Percentiles rank a stretch among this genome's conserved stretches.
Conservation (phyloP, 2,888 invertebrate species). For the Nemurella pictetii region DNA sequence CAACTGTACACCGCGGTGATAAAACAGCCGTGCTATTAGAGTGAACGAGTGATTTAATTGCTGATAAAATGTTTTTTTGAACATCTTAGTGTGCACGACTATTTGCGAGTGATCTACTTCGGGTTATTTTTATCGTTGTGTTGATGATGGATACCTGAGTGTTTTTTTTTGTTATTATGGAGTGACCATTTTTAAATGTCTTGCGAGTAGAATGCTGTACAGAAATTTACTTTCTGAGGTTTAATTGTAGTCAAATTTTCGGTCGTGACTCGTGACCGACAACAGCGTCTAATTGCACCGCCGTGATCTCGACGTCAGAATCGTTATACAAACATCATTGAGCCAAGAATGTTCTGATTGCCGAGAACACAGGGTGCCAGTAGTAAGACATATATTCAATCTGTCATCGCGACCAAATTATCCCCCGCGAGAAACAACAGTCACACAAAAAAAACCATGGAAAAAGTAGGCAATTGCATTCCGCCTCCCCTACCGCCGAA, state of each 20-base stretch:
- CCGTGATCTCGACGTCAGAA: neutral
- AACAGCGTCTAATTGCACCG: neutral
- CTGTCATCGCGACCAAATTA: neutral
- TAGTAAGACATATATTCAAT: neutral
- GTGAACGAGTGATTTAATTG: neutral
- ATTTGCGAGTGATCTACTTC: neutral
- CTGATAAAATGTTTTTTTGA: neutral
- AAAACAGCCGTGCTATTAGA: neutral
- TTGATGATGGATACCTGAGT: neutral
- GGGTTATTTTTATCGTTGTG: neutral
- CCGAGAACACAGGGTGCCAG: neutral
- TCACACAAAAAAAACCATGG: neutral
- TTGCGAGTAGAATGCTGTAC: too few species aligned
- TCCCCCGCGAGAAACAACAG: neutral
- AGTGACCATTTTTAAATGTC: too few species aligned
- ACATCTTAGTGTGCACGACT: neutral
- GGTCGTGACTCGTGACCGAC: neutral
- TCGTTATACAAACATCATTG: constrained; percentile 1
- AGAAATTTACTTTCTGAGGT: neutral
- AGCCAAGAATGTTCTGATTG: constrained; percentile 23
- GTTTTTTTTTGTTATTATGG: neutral
- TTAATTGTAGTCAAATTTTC: constrained; percentile 3
- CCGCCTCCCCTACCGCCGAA: constrained; percentile 63
- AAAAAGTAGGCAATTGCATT: constrained; percentile 51
- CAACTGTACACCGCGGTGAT: neutral